phyloP scores from a whole-genome alignment of 2,888 invertebrate genomes.

The Crossocerus cetratus region DNA sequence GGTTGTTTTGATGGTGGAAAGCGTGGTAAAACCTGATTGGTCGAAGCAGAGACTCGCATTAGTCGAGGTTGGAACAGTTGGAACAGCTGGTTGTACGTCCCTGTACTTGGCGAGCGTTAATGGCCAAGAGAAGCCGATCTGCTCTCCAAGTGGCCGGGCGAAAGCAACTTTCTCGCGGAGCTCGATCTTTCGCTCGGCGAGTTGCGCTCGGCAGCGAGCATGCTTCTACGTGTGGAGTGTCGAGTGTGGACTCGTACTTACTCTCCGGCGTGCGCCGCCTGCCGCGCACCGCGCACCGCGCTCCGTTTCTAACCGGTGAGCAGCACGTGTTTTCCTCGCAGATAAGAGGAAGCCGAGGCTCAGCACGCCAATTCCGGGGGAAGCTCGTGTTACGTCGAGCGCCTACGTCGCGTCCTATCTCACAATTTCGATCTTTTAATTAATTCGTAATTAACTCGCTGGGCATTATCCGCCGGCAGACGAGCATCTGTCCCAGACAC shows the following conservation, averaged over 20 bases:
- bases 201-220: conserved; percentile 27
- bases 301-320: conserved; percentile 33
- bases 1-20: too few species aligned
- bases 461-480: background rate
- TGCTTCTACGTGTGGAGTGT: too few species aligned
- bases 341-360: background rate
- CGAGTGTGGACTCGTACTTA: too few species aligned
- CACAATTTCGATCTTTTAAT: background rate
- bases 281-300: conserved; percentile 20
- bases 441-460: background rate
- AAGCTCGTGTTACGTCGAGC: background rate
- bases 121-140: conserved; percentile 57
- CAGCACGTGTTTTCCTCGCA: conserved; percentile 17
- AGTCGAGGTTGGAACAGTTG: too few species aligned
- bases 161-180: conserved; percentile 69
- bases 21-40: too few species aligned
- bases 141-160: conserved; percentile 53
- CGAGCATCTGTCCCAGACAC: too few species aligned
- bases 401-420: background rate
- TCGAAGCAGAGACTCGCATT: too few species aligned
- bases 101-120: conserved; percentile 48
- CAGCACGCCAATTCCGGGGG: background rate
- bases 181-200: conserved; percentile 54
- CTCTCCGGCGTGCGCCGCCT: too few species aligned
- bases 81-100: conserved; percentile 30